These are phyloP conservation scores for Zele albiditarsus DNA, from an alignment of 2,888 invertebrate species.

Conservation along the genomic window DNA sequence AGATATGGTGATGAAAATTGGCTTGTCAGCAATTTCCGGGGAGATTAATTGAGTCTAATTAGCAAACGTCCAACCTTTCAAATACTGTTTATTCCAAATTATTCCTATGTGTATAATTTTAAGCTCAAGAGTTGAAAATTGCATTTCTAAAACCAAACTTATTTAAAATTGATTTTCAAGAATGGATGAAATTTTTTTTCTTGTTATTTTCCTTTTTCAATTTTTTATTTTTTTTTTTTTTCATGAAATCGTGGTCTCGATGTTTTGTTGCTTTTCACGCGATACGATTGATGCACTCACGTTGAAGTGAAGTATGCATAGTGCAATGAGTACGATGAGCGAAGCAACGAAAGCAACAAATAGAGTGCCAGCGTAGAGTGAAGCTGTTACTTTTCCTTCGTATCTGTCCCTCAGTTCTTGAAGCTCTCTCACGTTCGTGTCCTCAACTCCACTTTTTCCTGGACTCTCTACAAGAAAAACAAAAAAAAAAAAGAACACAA, in stretches of 20 bases:
- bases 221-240: not conserved
- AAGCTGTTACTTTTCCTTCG: constrained; percentile 78
- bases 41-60: constrained; percentile 10
- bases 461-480: constrained; percentile 55
- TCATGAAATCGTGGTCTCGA: not conserved
- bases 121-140: not conserved
- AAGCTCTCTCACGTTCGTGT: constrained; percentile 63
- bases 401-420: constrained; percentile 67
- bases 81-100: not conserved
- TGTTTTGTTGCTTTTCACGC: not conserved
- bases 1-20: not conserved
- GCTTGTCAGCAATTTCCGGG: constrained; percentile 9
- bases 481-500: not conserved
- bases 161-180: not conserved
- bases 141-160: not conserved
- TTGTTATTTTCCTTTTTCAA: not conserved
- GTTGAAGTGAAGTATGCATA: constrained; percentile 76
- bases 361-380: constrained; percentile 83
- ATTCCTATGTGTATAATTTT: no score
- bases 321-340: constrained; percentile 77
- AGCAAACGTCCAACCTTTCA: not conserved
- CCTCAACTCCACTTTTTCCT: constrained; percentile 53
- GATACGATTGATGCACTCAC: constrained; percentile 72
- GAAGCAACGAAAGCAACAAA: constrained; percentile 79
- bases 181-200: not conserved